Conservation (phyloP, 2,888 invertebrate genomes). For the Aplocera efformata region DNA sequence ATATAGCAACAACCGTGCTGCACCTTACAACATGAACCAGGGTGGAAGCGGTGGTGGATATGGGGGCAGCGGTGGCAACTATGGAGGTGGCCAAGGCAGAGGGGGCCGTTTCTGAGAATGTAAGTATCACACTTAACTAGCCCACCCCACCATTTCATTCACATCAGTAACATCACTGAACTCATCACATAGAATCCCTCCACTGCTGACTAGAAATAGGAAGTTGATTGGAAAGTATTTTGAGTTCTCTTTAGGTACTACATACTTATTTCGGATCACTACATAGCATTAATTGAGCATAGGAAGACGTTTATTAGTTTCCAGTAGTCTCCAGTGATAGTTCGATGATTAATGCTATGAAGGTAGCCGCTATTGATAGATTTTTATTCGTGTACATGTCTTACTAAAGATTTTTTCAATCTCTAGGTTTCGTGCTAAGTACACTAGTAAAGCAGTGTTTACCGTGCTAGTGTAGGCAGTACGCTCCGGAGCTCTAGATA, state of each 20-base stretch:
- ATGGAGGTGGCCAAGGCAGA: slow-evolving; percentile 69
- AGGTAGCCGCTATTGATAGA: slow-evolving; percentile 61
- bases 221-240: slow-evolving; percentile 37
- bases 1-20: slow-evolving; percentile 83
- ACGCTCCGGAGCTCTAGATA: slow-evolving; percentile 80
- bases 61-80: slow-evolving; percentile 54
- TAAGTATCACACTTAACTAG: slow-evolving; percentile 41
- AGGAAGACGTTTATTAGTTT: slow-evolving; percentile 33
- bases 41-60: slow-evolving; percentile 77
- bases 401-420: slow-evolving; percentile 75
- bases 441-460: slow-evolving; percentile 79
- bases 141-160: slow-evolving; percentile 25
- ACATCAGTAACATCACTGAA: slow-evolving; percentile 28
- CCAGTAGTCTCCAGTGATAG: slow-evolving; percentile 39
- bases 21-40: slow-evolving; percentile 86
- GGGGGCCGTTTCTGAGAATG: slow-evolving; percentile 59
- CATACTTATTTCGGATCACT: slow-evolving; percentile 44
- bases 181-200: slow-evolving; percentile 28
- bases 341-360: slow-evolving; percentile 72
- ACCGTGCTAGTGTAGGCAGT: slow-evolving; percentile 79
- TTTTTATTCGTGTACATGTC: slow-evolving; percentile 53
- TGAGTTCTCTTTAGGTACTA: slow-evolving; percentile 38
- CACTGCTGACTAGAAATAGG: slow-evolving; percentile 37
- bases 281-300: slow-evolving; percentile 72
- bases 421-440: slow-evolving; percentile 81